Percentiles rank a stretch among this genome's conserved stretches.
Conservation (phyloP, 2,113 vertebrate genomes). For the Eublepharis macularius region DNA sequence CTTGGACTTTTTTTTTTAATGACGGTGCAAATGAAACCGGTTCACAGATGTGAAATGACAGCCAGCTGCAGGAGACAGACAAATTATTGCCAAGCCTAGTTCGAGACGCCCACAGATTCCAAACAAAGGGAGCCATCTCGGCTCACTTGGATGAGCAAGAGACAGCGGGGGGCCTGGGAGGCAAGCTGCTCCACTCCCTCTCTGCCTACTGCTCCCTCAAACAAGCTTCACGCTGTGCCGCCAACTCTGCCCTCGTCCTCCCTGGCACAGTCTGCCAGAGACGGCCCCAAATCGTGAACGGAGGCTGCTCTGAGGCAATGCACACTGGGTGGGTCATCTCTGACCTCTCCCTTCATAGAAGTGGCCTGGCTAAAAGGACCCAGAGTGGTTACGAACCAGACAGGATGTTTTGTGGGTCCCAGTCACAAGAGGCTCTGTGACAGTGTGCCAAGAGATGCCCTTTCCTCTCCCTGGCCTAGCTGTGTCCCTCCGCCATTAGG, state of each 20-base stretch:
- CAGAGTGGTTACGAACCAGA: too few species aligned
- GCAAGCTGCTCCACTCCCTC: neutral
- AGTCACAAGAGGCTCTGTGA: too few species aligned
- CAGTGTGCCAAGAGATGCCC: too few species aligned
- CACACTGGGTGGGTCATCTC: neutral
- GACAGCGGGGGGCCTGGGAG: neutral
- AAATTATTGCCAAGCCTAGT: conserved; percentile 57
- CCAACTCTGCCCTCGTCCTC: neutral
- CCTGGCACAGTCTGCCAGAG: neutral
- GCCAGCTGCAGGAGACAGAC: conserved; percentile 70
- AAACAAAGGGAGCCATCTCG: conserved; percentile 37
- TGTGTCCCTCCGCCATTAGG: too few species aligned
- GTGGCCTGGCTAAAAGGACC: neutral
- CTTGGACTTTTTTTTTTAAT: conserved; percentile 50
- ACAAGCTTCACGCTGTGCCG: neutral
- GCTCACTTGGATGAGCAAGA: neutral
- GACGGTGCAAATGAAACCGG: conserved; percentile 48
- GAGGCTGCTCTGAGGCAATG: neutral
- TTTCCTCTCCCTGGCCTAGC: too few species aligned
- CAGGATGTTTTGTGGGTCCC: too few species aligned
- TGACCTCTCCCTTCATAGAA: neutral
- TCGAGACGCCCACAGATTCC: conserved; percentile 41
- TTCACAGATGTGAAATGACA: conserved; percentile 69
- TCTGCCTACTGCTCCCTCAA: neutral
- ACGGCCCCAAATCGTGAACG: neutral